These are phyloP conservation scores for Pinna nobilis DNA, from an alignment of 1,140 invertebrate genomes.

Conservation along the genomic window DNA sequence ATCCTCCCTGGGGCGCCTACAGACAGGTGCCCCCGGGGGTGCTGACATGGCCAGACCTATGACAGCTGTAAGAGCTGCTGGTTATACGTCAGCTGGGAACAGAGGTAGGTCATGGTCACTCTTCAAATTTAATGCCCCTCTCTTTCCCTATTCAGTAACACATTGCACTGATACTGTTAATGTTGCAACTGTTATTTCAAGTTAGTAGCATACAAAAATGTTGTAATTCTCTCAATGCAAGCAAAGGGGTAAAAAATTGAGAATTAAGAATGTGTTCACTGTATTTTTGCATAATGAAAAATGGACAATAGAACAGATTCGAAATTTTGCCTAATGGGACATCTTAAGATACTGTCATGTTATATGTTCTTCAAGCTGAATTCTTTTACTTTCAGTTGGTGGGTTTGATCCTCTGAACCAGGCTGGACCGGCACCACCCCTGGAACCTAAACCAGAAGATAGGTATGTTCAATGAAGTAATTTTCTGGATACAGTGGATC, in stretches of 20 bases:
- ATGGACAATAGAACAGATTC: too few species aligned
- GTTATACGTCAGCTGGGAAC: constrained; percentile 86
- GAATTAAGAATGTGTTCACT: too few species aligned
- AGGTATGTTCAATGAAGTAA: constrained; percentile 79
- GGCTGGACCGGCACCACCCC: constrained; percentile 77
- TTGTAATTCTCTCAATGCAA: too few species aligned
- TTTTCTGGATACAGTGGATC: too few species aligned
- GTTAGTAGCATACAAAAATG: too few species aligned
- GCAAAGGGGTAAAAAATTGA: too few species aligned
- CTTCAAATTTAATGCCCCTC: too few species aligned
- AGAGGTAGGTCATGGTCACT: constrained; percentile 56
- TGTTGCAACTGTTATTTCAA: too few species aligned
- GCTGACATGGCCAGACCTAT: constrained; percentile 83
- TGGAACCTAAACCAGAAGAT: constrained; percentile 84
- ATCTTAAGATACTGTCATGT: background rate
- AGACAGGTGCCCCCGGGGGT: constrained; percentile 65
- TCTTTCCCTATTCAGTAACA: too few species aligned
- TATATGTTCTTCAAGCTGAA: background rate
- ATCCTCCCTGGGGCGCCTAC: constrained; percentile 71
- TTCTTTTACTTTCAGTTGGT: constrained; percentile 71
- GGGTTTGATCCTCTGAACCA: constrained; percentile 88
- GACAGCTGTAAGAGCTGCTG: constrained; percentile 96
- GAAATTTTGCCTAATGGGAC: too few species aligned
- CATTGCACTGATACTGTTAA: too few species aligned
- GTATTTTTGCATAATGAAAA: too few species aligned